Evolutionary conservation across 2,888 invertebrate genomes (phyloP).

Genomic region (Mimas tiliae): DNA sequence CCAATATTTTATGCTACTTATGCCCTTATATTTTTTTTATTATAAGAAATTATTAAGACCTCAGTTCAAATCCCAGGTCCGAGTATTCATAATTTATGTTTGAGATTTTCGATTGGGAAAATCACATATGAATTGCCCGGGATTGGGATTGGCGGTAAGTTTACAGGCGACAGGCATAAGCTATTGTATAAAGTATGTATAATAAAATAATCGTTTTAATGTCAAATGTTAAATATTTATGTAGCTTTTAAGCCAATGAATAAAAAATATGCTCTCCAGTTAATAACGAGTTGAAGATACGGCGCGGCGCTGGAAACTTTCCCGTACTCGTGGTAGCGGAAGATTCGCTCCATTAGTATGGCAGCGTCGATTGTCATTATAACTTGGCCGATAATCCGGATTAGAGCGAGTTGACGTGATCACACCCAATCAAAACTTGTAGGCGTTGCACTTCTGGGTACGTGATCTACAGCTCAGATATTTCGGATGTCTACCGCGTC

Average conservation of each 20-base stretch:
- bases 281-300: background rate
- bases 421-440: constrained; percentile 62
- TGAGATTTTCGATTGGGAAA: no score
- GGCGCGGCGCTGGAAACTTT: background rate
- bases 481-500: constrained; percentile 11
- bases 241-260: background rate
- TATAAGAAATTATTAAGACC: no score
- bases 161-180: no score
- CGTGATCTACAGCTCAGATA: constrained; percentile 31
- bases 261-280: background rate
- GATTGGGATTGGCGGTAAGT: no score
- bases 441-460: constrained; percentile 39
- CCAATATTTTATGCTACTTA: background rate
- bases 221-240: background rate
- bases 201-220: background rate
- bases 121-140: no score
- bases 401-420: constrained; percentile 47
- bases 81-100: no score
- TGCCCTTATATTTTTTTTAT: background rate
- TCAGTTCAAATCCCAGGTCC: no score
- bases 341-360: constrained; percentile 40
- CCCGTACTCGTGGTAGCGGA: constrained; percentile 2
- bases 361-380: constrained; percentile 53
- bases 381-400: constrained; percentile 59
- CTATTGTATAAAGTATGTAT: no score